Conservation (phyloP, 2,888 invertebrate genomes). For the Microdon myrmicae region DNA sequence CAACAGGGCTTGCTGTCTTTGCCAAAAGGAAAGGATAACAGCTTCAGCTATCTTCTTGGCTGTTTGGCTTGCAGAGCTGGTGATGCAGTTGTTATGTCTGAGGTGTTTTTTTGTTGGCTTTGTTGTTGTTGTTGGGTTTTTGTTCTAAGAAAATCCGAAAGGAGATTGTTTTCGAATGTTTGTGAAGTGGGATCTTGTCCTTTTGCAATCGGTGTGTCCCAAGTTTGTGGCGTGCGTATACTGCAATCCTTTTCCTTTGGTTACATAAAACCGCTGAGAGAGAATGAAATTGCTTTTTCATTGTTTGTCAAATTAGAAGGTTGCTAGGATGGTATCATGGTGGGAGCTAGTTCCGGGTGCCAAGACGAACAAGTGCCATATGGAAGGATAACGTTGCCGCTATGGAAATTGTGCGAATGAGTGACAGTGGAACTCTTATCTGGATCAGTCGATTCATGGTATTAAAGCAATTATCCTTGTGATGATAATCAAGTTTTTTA, state of each 20-base stretch:
- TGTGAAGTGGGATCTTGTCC: constrained; percentile 39
- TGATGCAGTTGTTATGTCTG: constrained; percentile 30
- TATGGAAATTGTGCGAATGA: constrained; percentile 24
- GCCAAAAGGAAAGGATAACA: too few species aligned
- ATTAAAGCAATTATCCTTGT: constrained; percentile 32
- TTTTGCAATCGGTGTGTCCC: background rate
- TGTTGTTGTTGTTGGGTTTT: too few species aligned
- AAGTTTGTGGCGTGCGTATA: constrained; percentile 11
- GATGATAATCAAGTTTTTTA: constrained; percentile 46
- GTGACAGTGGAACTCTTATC: constrained; percentile 18
- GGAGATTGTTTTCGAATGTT: constrained; percentile 38
- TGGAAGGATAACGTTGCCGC: background rate
- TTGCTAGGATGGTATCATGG: constrained; percentile 33
- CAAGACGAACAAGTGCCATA: too few species aligned
- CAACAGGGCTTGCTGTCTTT: constrained; percentile 23
- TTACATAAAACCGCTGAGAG: constrained; percentile 49
- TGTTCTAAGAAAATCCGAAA: constrained; percentile 16
- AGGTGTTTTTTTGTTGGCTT: background rate
- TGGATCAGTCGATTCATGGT: constrained; percentile 37
- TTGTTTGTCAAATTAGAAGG: constrained; percentile 52
- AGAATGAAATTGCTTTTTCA: constrained; percentile 52
- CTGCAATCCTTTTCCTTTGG: constrained; percentile 19
- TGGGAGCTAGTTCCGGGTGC: too few species aligned
- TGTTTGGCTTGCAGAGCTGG: too few species aligned
- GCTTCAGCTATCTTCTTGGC: too few species aligned